Evolutionary conservation across 2,888 invertebrate species (phyloP), one percentile per base, ranked within the genome.

Genomic region (Augiades crinisus): DNA sequence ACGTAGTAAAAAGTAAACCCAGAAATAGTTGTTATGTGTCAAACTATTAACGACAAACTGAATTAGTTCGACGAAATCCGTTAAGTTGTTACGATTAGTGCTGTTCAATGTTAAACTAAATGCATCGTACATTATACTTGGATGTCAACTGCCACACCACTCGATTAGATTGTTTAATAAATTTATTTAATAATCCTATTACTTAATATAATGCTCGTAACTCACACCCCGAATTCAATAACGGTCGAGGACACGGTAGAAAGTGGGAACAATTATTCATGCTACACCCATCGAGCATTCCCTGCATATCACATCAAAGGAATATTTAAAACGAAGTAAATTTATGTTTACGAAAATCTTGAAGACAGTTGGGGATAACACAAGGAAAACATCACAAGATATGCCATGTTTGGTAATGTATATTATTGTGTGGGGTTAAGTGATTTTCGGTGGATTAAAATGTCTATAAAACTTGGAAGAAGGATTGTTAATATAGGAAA

Each of bases 61-160:
- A 31, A 50, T 54, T 55, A 59, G 55, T 52, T 44, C 36, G 41
- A 33, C 33, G 27, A 47, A 49, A 24, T 52, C 54, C 34, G 52
- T 54, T 40, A 53, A 43, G 53, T 53, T 46, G 50, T 55, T 58
- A 57, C 10, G n/a, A 55, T 54, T 59, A 59, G 57, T 59, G 47
- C 31, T 24, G 22, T 17, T 43, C 19, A 31, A 44, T 37, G 30
- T 44, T 44, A 50, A 36, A 30, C 14, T 44, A 13, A 50, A 43
- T 50, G 27, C 34, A 36, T 17, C 1, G 34, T 40, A 27, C 21
- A 22, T 21, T 44, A 40, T 34, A 16, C 16, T 45, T 43, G n/a
- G 43, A 51, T 46, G 34, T 45, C 40, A 51, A 36, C 37, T 50
- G 40, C 53, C 56, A 58, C 55, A 58, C 58, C 55, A 50, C 16